A percentile compares a stretch with the other conserved stretches of the same genome.
Conservation (phyloP, 23 tunicate genomes). For the Ascidia mentula region DNA sequence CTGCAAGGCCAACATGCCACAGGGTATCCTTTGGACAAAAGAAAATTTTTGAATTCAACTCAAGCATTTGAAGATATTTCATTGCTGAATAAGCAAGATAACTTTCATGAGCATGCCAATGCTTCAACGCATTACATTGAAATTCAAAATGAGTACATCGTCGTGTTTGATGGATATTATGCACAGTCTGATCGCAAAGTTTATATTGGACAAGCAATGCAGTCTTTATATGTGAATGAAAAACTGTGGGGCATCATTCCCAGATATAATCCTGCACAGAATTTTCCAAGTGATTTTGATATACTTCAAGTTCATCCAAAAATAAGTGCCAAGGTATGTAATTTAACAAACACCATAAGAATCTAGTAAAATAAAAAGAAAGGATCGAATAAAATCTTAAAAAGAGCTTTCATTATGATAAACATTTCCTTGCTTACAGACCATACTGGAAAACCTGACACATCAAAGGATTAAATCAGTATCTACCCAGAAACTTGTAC, state of each 20-base stretch:
- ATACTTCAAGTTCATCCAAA: constrained; percentile 49
- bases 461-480: neutral
- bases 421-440: neutral
- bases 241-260: constrained; percentile 42
- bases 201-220: constrained; percentile 20
- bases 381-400: neutral
- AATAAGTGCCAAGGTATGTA: constrained; percentile 20
- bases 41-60: neutral
- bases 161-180: constrained; percentile 76
- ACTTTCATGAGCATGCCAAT: neutral
- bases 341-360: too few relatives aligned
- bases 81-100: too few relatives aligned
- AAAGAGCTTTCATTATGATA: neutral
- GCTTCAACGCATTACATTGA: neutral
- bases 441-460: neutral
- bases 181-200: constrained; percentile 24
- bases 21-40: neutral
- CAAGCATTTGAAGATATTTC: neutral
- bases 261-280: constrained; percentile 43
- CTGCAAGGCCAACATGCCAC: neutral
- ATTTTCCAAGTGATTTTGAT: constrained; percentile 93
- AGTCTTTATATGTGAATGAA: neutral
- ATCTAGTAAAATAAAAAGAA: too few relatives aligned
- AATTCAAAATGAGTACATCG: constrained; percentile 46
- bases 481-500: neutral